Conservation (phyloP, 2,113 vertebrate species). For the Symphodus melops region DNA sequence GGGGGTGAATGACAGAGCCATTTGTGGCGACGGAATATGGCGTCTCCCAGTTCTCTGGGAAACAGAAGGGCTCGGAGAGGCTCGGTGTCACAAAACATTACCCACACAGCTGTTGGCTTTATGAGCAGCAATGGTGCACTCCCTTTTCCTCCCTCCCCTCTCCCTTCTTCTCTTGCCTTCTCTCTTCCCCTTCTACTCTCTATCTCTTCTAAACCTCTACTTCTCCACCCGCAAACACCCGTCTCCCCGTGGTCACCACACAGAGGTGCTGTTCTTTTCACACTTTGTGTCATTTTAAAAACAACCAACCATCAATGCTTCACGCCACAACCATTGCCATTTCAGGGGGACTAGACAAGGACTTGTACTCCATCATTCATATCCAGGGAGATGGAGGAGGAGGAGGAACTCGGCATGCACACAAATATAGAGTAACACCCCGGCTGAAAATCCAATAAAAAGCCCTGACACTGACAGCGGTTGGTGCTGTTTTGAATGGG, state of each 20-base stretch:
- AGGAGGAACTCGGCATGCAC: conserved; percentile 63
- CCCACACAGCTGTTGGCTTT: conserved; percentile 83
- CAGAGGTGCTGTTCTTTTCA: conserved; percentile 52
- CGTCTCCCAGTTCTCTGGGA: conserved; percentile 77
- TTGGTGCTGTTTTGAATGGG: conserved; percentile 69
- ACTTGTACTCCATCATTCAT: conserved; percentile 76
- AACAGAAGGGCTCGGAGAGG: conserved; percentile 80
- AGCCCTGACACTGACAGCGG: conserved; percentile 62
- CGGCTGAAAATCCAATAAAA: conserved; percentile 76
- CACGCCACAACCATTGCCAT: conserved; percentile 37
- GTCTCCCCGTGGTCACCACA: conserved; percentile 46
- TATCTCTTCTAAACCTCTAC: conserved; percentile 46
- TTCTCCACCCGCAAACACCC: conserved; percentile 6
- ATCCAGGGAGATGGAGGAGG: conserved; percentile 47
- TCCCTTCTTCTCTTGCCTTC: conserved; percentile 11
- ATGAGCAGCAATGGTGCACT: conserved; percentile 78
- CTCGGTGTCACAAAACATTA: conserved; percentile 83
- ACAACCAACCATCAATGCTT: conserved; percentile 26
- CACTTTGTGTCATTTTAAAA: conserved; percentile 46
- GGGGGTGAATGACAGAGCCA: conserved; percentile 83
- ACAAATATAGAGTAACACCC: conserved; percentile 70
- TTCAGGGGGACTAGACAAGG: conserved; percentile 64
- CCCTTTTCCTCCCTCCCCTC: conserved; percentile 45
- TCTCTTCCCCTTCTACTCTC: conserved; percentile 53
- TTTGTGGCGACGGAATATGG: conserved; percentile 81